phyloP scores from a whole-genome alignment of 92 coral and sea anemone genomes.

The Parazoanthus swiftii region DNA sequence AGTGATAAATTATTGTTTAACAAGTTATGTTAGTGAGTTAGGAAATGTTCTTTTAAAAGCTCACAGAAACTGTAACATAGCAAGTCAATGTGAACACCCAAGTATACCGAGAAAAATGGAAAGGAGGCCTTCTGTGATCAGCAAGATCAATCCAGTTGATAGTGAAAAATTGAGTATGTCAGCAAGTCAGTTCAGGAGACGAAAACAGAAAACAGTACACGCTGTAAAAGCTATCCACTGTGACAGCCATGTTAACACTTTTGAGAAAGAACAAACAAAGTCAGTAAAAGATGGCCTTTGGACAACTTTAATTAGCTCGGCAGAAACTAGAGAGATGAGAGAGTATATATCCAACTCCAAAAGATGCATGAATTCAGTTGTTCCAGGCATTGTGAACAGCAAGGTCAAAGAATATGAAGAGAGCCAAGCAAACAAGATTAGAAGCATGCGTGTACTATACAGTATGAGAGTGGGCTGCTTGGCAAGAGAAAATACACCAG shows the following conservation, averaged over 20 bases:
- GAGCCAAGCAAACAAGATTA: constrained; percentile 57
- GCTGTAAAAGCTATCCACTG: constrained; percentile 65
- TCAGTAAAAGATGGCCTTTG: constrained; percentile 62
- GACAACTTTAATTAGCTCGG: constrained; percentile 60
- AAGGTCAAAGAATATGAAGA: constrained; percentile 56
- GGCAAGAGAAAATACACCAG: constrained; percentile 71
- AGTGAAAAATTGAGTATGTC: constrained; percentile 45
- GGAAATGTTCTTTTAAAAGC: constrained; percentile 32
- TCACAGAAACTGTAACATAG: constrained; percentile 21
- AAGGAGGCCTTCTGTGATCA: constrained; percentile 37
- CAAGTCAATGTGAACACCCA: constrained; percentile 28
- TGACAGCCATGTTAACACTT: constrained; percentile 40
- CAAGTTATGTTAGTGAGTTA: constrained; percentile 38
- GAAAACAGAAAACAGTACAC: constrained; percentile 57
- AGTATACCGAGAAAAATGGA: constrained; percentile 36
- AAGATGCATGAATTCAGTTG: constrained; percentile 50
- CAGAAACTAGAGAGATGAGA: constrained; percentile 50
- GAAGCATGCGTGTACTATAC: constrained; percentile 68
- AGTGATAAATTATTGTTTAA: constrained; percentile 34
- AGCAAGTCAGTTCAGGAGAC: constrained; percentile 42
- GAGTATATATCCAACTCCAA: constrained; percentile 50
- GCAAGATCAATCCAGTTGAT: constrained; percentile 38
- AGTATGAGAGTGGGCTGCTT: constrained; percentile 56
- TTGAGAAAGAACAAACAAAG: constrained; percentile 25
- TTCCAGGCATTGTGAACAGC: constrained; percentile 57